phyloP scores from a whole-genome alignment of 2,113 vertebrate species.

The Ameiurus melas region DNA sequence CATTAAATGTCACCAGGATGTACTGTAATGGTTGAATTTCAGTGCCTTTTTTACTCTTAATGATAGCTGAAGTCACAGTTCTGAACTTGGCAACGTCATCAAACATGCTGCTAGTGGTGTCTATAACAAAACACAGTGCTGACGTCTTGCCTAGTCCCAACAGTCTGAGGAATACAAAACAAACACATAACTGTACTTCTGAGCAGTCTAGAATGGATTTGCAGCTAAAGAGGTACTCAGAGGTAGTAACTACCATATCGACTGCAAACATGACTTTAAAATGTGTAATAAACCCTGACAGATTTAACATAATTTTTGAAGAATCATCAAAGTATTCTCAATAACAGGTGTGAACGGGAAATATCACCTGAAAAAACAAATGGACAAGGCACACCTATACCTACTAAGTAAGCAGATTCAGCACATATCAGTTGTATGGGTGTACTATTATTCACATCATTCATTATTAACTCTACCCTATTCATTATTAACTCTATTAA shows the following conservation, averaged over 20 bases:
- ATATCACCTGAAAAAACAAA: not conserved
- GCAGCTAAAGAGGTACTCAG: not conserved
- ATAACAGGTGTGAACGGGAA: not conserved
- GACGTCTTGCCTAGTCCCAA: slow-evolving; percentile 62
- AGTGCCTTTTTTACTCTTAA: slow-evolving; percentile 53
- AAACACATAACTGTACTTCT: not conserved
- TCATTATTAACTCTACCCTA: not conserved
- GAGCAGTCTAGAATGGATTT: not conserved
- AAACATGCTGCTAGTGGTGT: slow-evolving; percentile 66
- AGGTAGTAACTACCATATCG: not conserved
- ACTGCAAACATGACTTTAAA: not conserved
- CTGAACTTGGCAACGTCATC: slow-evolving; percentile 58
- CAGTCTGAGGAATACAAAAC: slow-evolving; percentile 53
- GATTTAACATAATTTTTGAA: not conserved
- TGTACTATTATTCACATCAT: not conserved
- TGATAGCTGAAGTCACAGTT: slow-evolving; percentile 48
- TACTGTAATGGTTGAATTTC: slow-evolving; percentile 54
- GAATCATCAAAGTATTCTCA: not conserved
- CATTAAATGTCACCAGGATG: slow-evolving; percentile 67
- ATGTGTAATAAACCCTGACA: not conserved
- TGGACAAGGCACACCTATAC: not conserved
- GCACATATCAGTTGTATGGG: not conserved
- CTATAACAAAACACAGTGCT: slow-evolving; percentile 66
- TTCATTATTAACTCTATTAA: no score
- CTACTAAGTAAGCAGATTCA: not conserved